Evolutionary conservation across 2,888 invertebrate genomes (phyloP).

Genomic region (Melanostoma mellinum): DNA sequence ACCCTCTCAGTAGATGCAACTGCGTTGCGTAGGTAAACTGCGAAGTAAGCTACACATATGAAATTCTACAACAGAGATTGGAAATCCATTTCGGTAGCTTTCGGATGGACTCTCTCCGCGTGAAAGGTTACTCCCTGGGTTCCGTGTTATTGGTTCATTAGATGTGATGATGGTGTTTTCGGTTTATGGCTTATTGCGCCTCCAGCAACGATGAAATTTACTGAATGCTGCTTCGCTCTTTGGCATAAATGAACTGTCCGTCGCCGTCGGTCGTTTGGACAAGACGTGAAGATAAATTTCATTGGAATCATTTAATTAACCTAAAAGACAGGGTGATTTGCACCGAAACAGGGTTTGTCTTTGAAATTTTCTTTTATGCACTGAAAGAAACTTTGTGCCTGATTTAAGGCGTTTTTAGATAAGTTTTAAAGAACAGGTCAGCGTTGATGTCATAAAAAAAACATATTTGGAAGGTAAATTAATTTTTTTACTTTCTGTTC

Average conservation of each 20-base stretch:
- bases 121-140: conserved; percentile 46
- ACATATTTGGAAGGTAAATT: too few species aligned
- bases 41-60: too few species aligned
- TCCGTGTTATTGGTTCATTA: conserved; percentile 69
- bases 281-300: conserved; percentile 52
- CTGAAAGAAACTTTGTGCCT: conserved; percentile 29
- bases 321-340: conserved; percentile 68
- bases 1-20: neutral
- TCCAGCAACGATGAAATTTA: conserved; percentile 50
- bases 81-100: conserved; percentile 60
- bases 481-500: too few species aligned
- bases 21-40: too few species aligned
- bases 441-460: too few species aligned
- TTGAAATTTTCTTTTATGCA: conserved; percentile 11
- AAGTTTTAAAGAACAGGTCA: too few species aligned
- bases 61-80: neutral
- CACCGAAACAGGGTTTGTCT: conserved; percentile 39
- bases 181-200: conserved; percentile 56
- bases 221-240: conserved; percentile 18
- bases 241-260: conserved; percentile 24
- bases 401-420: too few species aligned
- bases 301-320: conserved; percentile 68
- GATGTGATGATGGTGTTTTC: conserved; percentile 56
- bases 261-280: conserved; percentile 2
- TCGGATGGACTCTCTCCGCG: conserved; percentile 30